Evolutionary conservation across 1,140 invertebrate genomes (phyloP), one percentile per base, ranked within the genome.

Genomic region (Sinella curviseta): DNA sequence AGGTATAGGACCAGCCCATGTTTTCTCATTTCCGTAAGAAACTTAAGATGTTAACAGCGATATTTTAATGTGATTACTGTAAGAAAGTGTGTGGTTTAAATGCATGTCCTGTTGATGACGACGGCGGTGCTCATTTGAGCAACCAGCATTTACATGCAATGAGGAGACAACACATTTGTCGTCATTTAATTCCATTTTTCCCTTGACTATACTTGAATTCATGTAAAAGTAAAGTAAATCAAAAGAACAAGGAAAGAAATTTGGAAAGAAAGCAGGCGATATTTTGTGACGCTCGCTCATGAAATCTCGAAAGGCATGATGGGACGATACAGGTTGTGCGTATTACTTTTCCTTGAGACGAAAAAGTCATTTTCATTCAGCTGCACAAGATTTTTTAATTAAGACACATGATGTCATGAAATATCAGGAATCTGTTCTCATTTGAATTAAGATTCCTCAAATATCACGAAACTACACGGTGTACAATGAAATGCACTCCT

Each of bases 391-490:
- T 70, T 70, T 70, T 78, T 78, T 81, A 81, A 81, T 81, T 81
- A 81, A 78, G 80, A 81, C 75, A 77, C 77, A 79, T 78, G 80
- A 81, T 81, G 73, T 81, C 80, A 78, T 77, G 80, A 80, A 80
- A 78, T 76, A 80, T 80, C 76, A 65, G 39, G 77, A 70, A 81
- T 81, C 39, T 65, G 55, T 76, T 76, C 36, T 34, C 36, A 26
- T 54, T 74, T 77, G 79, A 81, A 83, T 83, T 83, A 83, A 83
- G 78, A 83, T 83, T 83, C 82, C 79, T 80, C 77, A 80, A 82
- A 82, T 77, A 31, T 70, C 65, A 70, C 12, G 65, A 70, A 70
- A 70, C 26, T 60, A 60, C 57, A n/a, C 24, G 24, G 12, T 60
- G 57, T 60, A 26, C 57, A 60, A 17, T 12, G 57, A 48, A 20